Percentiles rank a stretch among this genome's conserved stretches.
phyloP scores from a whole-genome alignment of 37 sponge, comb jelly and placozoan genomes.

The Spongilla lacustris region DNA sequence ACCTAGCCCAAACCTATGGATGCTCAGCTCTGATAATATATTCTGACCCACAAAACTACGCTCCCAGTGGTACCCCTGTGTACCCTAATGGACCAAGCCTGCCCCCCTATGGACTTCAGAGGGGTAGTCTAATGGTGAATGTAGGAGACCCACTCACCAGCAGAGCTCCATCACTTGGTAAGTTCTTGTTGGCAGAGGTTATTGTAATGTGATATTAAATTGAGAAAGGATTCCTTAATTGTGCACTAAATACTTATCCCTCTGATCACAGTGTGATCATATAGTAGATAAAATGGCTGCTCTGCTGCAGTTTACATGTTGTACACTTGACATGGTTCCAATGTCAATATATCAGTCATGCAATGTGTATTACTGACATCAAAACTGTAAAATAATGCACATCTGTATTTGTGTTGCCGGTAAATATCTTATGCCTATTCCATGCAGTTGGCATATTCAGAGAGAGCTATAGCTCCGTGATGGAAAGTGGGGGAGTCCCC shows the following conservation, averaged over 20 bases:
- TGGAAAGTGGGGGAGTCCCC: slow-evolving; percentile 42
- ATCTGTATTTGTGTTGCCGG: too few relatives aligned
- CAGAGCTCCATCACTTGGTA: slow-evolving; percentile 54
- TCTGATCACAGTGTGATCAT: too few relatives aligned
- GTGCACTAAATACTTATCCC: too few relatives aligned
- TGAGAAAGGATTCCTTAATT: too few relatives aligned
- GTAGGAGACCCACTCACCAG: slow-evolving; percentile 84
- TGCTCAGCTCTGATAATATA: slow-evolving; percentile 82
- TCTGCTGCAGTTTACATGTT: too few relatives aligned
- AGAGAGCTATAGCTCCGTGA: slow-evolving; percentile 49
- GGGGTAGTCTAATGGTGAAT: slow-evolving; percentile 62
- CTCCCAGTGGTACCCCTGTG: slow-evolving; percentile 55
- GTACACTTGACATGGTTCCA: too few relatives aligned
- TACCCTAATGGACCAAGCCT: slow-evolving; percentile 82
- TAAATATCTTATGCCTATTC: too few relatives aligned
- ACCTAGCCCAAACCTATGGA: slow-evolving; percentile 72
- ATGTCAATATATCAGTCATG: too few relatives aligned
- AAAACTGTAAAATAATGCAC: too few relatives aligned
- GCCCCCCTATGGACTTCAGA: slow-evolving; percentile 79
- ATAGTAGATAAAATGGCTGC: too few relatives aligned
- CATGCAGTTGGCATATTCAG: slow-evolving; percentile 66
- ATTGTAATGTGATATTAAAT: too few relatives aligned
- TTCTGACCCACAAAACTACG: slow-evolving; percentile 88
- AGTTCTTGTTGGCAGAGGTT: neutral
- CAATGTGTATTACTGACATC: too few relatives aligned